Conservation (phyloP, 1,140 invertebrate genomes). For the Coboldia fuscipes region DNA sequence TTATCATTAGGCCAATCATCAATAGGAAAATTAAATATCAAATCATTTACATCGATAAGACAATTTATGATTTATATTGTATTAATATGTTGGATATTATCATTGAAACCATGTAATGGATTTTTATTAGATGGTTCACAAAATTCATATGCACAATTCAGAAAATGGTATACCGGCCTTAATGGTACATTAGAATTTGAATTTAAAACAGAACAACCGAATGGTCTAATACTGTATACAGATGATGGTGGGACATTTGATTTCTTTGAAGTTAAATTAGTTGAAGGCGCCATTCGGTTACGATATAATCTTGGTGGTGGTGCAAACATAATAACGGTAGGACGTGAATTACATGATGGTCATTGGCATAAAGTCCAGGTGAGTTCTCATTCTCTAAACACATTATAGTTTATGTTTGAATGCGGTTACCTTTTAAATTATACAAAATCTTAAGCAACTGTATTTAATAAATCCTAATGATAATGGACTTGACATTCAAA, state of each 20-base stretch:
- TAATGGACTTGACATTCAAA: no score
- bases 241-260: slow-evolving; percentile 86
- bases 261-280: slow-evolving; percentile 87
- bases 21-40: neutral
- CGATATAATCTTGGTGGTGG: slow-evolving; percentile 72
- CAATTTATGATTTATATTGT: no score
- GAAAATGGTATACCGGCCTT: slow-evolving; percentile 68
- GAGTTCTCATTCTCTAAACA: no score
- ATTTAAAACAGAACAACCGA: slow-evolving; percentile 77
- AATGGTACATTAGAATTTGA: slow-evolving; percentile 80
- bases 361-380: slow-evolving; percentile 77
- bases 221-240: slow-evolving; percentile 74
- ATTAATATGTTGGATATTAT: no score
- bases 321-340: slow-evolving; percentile 69
- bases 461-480: no score
- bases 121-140: slow-evolving; percentile 66
- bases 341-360: slow-evolving; percentile 64
- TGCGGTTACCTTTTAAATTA: no score
- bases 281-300: slow-evolving; percentile 70
- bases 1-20: neutral
- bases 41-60: neutral
- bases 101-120: slow-evolving; percentile 11
- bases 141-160: slow-evolving; percentile 73
- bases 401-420: no score
- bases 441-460: no score